Percentiles rank a stretch among this genome's conserved stretches.
These are phyloP conservation scores for Apus apus DNA, from an alignment of 2,113 vertebrate species.

Conservation along the genomic window DNA sequence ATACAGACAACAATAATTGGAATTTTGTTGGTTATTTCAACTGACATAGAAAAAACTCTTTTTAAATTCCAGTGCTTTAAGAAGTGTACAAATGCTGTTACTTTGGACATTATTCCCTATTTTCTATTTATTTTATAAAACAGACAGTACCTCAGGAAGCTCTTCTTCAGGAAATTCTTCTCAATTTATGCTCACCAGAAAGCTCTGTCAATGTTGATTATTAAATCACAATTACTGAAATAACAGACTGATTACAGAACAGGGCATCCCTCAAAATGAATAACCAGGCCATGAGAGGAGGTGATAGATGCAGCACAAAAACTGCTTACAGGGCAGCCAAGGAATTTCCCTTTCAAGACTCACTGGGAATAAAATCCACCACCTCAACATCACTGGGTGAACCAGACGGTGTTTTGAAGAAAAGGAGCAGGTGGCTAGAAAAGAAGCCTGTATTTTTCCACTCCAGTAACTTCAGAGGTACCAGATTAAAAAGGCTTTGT, in stretches of 20 bases:
- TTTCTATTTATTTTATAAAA: background rate
- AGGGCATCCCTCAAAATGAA: background rate
- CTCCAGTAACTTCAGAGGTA: background rate
- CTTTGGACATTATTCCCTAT: background rate
- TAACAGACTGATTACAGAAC: background rate
- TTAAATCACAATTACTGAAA: background rate
- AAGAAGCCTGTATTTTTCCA: background rate
- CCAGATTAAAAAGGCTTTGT: background rate
- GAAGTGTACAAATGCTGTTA: background rate
- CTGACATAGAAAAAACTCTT: background rate
- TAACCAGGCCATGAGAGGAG: background rate
- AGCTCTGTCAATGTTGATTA: background rate
- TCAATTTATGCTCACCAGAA: background rate
- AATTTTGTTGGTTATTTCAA: background rate
- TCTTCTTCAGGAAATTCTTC: background rate
- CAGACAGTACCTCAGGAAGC: background rate
- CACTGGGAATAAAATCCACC: background rate
- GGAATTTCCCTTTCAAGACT: background rate
- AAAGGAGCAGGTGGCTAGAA: background rate
- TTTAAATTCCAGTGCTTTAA: background rate
- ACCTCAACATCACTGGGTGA: background rate
- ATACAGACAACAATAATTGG: background rate
- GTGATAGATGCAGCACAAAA: no score
- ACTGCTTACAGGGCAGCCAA: background rate
- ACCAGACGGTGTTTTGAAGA: background rate